Percentiles rank a stretch among this genome's conserved stretches.
These are phyloP conservation scores for Batillaria attramentaria DNA, from an alignment of 1,140 invertebrate species.

Conservation along the genomic window DNA sequence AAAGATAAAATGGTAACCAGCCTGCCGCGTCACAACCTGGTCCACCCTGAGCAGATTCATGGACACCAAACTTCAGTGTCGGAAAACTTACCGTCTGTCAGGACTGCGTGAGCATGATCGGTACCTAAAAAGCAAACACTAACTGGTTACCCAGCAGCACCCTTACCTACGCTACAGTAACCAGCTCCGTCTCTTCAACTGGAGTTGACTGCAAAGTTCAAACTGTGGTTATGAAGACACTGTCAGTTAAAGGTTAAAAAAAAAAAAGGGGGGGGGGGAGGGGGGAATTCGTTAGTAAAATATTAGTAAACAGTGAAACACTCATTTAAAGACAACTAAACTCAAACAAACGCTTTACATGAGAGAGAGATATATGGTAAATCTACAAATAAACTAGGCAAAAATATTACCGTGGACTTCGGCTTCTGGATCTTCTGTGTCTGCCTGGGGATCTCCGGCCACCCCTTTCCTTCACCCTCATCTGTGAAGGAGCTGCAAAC, in stretches of 20 bases:
- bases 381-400: neutral
- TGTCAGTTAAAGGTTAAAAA: too few species aligned
- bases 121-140: conserved; percentile 22
- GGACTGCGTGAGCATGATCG: conserved; percentile 11
- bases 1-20: neutral
- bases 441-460: conserved; percentile 39
- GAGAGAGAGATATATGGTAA: neutral
- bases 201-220: too few species aligned
- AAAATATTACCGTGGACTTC: conserved; percentile 53
- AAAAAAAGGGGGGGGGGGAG: too few species aligned
- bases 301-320: too few species aligned
- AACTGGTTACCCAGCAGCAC: too few species aligned
- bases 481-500: conserved; percentile 53
- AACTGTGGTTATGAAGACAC: too few species aligned
- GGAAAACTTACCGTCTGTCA: conserved; percentile 12
- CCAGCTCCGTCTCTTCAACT: too few species aligned
- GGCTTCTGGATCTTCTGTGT: conserved; percentile 47
- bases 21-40: neutral
- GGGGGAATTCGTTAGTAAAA: too few species aligned
- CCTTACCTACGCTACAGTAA: too few species aligned
- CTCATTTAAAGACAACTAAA: neutral
- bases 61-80: too few species aligned
- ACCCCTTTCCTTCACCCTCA: conserved; percentile 57
- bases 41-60: too few species aligned
- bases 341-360: neutral